Evolutionary conservation across 2,888 invertebrate species (phyloP), one percentile per base, ranked within the genome.

Genomic region (Pristionchus fissidentatus): DNA sequence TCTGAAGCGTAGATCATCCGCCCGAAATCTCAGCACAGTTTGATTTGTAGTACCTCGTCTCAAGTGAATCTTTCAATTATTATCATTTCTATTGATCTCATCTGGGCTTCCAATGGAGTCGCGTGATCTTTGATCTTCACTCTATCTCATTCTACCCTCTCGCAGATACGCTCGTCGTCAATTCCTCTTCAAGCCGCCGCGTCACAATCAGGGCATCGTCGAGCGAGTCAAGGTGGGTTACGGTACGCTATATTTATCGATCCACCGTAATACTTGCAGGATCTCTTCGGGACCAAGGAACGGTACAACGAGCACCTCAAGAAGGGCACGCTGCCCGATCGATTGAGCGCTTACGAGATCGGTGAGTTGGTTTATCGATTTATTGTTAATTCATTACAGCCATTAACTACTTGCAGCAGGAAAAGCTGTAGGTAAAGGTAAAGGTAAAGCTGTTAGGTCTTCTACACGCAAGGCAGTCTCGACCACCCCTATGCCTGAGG

Each of bases 341-440:
- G 83, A 41, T 84, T 91, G 43, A 89, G 88, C 77, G 87, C 87
- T 13, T 91, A 91, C 83, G 90, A 91, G 55, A 90, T 91, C 77
- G 91, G 91, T 88, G 35, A 22, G 84, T 22, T 5, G 19, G 10
- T 49, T 57, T 57, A 60, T 60, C 10, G 10, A 60, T 60, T 60
- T n/a, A 60, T 15, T 60, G 8, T 60, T n/a, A 46, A 46, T 15
- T 46, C 15, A 10, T 46, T 4, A 55, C 29, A 49, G 19, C 52
- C 55, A 29, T 49, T 79, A 19, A 35, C 32, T n/a, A 55, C 10
- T 35, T n/a, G n/a, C n/a, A n/a, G n/a, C n/a, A n/a, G 19, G 49
- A 19, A 13, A 49, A 49, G 10, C 49, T 10, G 49, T 49, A 49
- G 19, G 10, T 49, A 10, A n/a, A n/a, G n/a, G n/a, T n/a, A n/a